Conservation (phyloP, 2,113 vertebrate species). For the Lipotes vexillifer region DNA sequence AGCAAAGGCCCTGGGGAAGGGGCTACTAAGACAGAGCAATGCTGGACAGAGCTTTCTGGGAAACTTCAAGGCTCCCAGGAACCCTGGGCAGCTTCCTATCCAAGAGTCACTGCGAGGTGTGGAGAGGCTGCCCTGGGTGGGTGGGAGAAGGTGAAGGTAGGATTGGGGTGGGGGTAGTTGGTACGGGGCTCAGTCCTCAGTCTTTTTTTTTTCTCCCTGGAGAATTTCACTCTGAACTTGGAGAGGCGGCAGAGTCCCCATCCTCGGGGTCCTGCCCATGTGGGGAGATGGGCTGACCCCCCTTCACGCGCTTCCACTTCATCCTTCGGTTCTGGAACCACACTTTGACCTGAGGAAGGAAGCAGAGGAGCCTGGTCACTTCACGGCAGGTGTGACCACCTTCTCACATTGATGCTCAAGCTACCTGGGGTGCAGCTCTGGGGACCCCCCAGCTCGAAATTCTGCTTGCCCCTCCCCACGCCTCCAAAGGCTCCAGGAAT, state of each 20-base stretch:
- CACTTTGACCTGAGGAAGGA: slow-evolving; percentile 90
- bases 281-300: slow-evolving; percentile 90
- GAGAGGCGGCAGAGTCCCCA: slow-evolving; percentile 91
- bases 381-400: too few relatives aligned
- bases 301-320: slow-evolving; percentile 99
- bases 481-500: not conserved
- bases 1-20: not conserved
- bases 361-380: not conserved
- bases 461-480: not conserved
- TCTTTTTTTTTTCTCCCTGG: not conserved
- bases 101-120: not conserved
- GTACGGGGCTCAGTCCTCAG: not conserved
- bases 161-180: not conserved
- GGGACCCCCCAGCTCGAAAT: not conserved
- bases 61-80: not conserved
- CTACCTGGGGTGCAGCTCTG: not conserved
- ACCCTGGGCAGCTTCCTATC: not conserved
- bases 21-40: not conserved
- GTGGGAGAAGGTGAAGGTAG: not conserved
- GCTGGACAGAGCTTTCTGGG: not conserved
- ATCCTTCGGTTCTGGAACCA: slow-evolving; percentile 99
- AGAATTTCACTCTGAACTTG: slow-evolving; percentile 87
- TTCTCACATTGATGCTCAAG: not conserved
- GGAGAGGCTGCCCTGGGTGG: not conserved
- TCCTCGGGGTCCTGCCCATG: slow-evolving; percentile 90